phyloP scores from a whole-genome alignment of 2,888 invertebrate species.

The Lycocerus yunnanus region DNA sequence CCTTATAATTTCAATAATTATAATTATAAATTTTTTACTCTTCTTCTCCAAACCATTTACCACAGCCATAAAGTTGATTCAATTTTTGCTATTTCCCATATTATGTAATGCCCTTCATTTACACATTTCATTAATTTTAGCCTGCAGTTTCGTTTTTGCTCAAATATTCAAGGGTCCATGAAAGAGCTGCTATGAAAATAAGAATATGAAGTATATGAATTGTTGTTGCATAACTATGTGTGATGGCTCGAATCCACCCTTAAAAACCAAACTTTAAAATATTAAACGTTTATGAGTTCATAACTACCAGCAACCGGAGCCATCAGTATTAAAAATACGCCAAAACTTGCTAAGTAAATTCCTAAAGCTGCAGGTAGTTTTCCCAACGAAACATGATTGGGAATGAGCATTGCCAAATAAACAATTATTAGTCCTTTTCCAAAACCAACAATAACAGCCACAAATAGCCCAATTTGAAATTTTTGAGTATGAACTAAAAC shows the following conservation, averaged over 20 bases:
- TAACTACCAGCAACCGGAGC: constrained; percentile 69
- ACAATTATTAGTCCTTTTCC: constrained; percentile 75
- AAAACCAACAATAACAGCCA: constrained; percentile 69
- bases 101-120: neutral
- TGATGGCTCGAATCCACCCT: constrained; percentile 70
- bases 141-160: constrained; percentile 27
- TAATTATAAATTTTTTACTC: too few relatives aligned
- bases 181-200: constrained; percentile 65
- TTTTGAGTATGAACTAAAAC: constrained; percentile 66
- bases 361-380: constrained; percentile 74
- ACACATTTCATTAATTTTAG: neutral
- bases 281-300: neutral
- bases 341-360: constrained; percentile 69
- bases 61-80: too few relatives aligned
- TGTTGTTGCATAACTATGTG: constrained; percentile 63
- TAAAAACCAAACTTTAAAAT: constrained; percentile 32
- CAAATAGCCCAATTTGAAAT: constrained; percentile 60
- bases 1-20: too few relatives aligned
- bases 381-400: constrained; percentile 70
- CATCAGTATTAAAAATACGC: constrained; percentile 63
- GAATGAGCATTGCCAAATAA: constrained; percentile 75
- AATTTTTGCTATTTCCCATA: too few relatives aligned
- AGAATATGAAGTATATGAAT: constrained; percentile 69
- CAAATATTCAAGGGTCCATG: constrained; percentile 66
- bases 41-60: too few relatives aligned